Base-by-base conservation (phyloP, 2,113 vertebrate genomes). In the Vireo altiloquus region DNA sequence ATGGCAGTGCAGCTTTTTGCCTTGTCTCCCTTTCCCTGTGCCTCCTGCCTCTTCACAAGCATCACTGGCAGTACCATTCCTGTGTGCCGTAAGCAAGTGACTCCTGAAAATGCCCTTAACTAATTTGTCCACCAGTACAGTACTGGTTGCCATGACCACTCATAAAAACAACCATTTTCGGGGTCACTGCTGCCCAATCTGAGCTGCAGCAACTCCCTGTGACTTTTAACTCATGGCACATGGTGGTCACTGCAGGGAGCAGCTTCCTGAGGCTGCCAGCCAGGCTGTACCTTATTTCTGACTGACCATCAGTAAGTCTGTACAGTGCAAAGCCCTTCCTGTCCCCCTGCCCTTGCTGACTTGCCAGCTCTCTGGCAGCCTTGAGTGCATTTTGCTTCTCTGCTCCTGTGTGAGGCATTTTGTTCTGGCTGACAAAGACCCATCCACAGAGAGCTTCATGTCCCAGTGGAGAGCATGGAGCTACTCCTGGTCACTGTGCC, bases 121-220 rank as follows among this genome's bases (percentile, higher is more conserved):
- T 40, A 1, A 1, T 49, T 37, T 82, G 14, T 21, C 33, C 44
- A 42, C 35, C 52, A 44, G 10, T 65, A 17, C 40, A 24, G 37
- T 28, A 12, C 54, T 37, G 16, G 22, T 46, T 82, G 57, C 31
- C n/a, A 6, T 27, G 25, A 20, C 42, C 7, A 3, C 57, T 81
- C 23, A 47, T 39, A 59, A 78, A 65, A 21, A 1, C 27, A 28
- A 0, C 11, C 25, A 3, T 44, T 70, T 69, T 31, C 0, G 0
- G 60, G 31, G 31, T 78, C 50, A 15, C 13, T 8, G 0, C 37
- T 87, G 69, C 72, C 50, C n/a, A 8, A 0, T 33, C 24, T 5
- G 59, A 84, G 63, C 46, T 83, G n/a, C 50, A 70, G 77, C 44
- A 10, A 1, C 25, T 46, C n/a, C 49, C 56, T 2, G 0, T 0